Evolutionary conservation across 2,797 vertebrate species (phyloP).

Genomic region (Cygnus olor): DNA sequence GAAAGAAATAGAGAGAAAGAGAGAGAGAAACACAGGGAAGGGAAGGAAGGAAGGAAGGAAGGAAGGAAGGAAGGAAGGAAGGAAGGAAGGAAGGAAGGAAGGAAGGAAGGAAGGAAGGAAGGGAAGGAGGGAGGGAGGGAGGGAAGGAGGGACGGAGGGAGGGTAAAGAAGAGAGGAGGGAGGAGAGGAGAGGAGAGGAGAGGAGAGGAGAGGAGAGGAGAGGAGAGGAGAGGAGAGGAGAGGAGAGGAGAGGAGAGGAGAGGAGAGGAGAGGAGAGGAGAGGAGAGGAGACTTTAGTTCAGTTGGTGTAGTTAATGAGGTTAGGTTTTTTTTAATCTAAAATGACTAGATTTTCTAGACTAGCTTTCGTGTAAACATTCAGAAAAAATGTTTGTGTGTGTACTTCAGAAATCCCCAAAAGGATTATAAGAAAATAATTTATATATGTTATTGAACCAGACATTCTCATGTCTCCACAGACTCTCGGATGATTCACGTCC

Average conservation of each 20-base stretch:
- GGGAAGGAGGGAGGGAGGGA: neutral
- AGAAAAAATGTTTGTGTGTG: conserved; percentile 15
- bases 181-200: neutral
- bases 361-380: neutral
- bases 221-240: neutral
- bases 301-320: neutral
- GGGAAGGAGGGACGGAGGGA: no score
- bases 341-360: neutral
- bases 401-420: conserved; percentile 4
- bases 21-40: no score
- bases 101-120: no score
- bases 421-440: conserved; percentile 36
- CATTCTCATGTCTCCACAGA: conserved; percentile 42
- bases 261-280: rapidly evolving
- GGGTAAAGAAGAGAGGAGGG: no score
- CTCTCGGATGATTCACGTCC: conserved; percentile 9
- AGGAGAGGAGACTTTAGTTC: neutral
- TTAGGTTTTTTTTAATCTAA: neutral
- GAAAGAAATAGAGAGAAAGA: neutral
- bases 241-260: neutral
- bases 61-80: no score
- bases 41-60: neutral
- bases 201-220: neutral
- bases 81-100: no score
- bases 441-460: conserved; percentile 24